Percentiles rank a stretch among this genome's conserved stretches.
Conservation (phyloP, 2,888 invertebrate species). For the Cryptocephalus primarius region DNA sequence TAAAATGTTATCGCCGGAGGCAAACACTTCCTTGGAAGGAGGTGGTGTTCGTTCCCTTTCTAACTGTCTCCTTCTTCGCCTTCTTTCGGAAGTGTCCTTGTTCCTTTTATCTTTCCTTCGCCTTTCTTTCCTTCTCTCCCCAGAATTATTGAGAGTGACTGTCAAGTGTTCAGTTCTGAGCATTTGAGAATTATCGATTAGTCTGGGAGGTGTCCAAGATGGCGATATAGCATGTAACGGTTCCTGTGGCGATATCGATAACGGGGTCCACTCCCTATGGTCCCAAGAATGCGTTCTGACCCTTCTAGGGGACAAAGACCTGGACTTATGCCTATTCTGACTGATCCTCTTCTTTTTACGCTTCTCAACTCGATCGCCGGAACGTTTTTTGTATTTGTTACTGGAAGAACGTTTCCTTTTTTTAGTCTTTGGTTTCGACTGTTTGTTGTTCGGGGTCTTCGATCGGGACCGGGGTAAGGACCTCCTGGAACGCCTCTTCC, state of each 20-base stretch:
- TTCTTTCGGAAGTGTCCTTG: slow-evolving; percentile 21
- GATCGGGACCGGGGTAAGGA: slow-evolving; percentile 23
- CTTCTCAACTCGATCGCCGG: slow-evolving; percentile 29
- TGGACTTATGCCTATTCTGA: slow-evolving; percentile 25
- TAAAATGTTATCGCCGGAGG: slow-evolving; percentile 85
- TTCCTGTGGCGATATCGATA: slow-evolving; percentile 49
- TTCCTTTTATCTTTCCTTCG: slow-evolving; percentile 31
- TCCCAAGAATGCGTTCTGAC: slow-evolving; percentile 21
- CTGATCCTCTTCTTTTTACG: slow-evolving; percentile 19
- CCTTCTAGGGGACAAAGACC: slow-evolving; percentile 28
- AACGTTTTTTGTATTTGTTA: slow-evolving; percentile 31
- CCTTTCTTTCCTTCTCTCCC: slow-evolving; percentile 37
- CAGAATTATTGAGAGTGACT: slow-evolving; percentile 48
- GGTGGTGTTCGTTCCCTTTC: slow-evolving; percentile 41
- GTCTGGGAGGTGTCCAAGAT: slow-evolving; percentile 54
- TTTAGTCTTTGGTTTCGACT: slow-evolving; percentile 18
- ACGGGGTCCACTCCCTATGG: slow-evolving; percentile 38
- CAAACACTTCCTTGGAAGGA: slow-evolving; percentile 83
- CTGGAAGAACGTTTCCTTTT: slow-evolving; percentile 25
- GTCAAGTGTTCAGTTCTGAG: slow-evolving; percentile 44
- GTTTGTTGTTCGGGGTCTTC: slow-evolving; percentile 15
- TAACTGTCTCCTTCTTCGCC: slow-evolving; percentile 31
- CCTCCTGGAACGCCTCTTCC: slow-evolving; percentile 18
- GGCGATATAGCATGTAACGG: slow-evolving; percentile 31
- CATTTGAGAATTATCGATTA: slow-evolving; percentile 24